phyloP scores from a whole-genome alignment of 2,888 invertebrate genomes.

The Cataglyphis rosenhaueri region DNA sequence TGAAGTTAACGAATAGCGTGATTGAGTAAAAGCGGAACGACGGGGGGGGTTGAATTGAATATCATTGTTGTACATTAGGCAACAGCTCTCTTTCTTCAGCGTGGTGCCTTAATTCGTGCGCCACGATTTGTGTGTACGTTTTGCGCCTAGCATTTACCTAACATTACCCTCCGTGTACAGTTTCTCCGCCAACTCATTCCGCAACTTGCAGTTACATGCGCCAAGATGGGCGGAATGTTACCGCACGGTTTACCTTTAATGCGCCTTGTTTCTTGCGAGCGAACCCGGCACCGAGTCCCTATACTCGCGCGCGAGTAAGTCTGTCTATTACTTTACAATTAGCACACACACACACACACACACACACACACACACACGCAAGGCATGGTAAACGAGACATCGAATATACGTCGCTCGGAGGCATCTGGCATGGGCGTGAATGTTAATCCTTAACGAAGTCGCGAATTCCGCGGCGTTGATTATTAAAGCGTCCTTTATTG shows the following conservation, averaged over 20 bases:
- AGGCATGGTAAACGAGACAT: slow-evolving; percentile 49
- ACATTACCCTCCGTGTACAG: slow-evolving; percentile 4
- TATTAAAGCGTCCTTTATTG: background rate
- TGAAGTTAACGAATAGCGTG: slow-evolving; percentile 29
- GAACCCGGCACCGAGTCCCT: background rate
- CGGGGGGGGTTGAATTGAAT: background rate
- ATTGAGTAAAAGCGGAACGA: slow-evolving; percentile 22
- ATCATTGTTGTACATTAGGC: slow-evolving; percentile 10
- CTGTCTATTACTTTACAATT: slow-evolving; percentile 64
- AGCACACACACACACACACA: slow-evolving; percentile 22
- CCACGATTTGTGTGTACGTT: slow-evolving; percentile 23
- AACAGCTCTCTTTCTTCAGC: slow-evolving; percentile 17
- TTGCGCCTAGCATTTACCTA: slow-evolving; percentile 19
- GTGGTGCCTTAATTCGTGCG: slow-evolving; percentile 32
- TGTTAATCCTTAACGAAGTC: slow-evolving; percentile 41
- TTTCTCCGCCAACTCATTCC: slow-evolving; percentile 31
- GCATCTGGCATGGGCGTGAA: slow-evolving; percentile 43
- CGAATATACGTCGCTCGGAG: slow-evolving; percentile 41
- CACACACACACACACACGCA: background rate
- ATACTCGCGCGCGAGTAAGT: background rate
- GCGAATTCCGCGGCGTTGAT: slow-evolving; percentile 30
- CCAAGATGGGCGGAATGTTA: slow-evolving; percentile 50
- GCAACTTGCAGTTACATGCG: slow-evolving; percentile 53
- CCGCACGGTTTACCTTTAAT: slow-evolving; percentile 57
- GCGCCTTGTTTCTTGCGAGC: slow-evolving; percentile 51